Conservation (phyloP, 1,140 invertebrate genomes). For the Formica exsecta region DNA sequence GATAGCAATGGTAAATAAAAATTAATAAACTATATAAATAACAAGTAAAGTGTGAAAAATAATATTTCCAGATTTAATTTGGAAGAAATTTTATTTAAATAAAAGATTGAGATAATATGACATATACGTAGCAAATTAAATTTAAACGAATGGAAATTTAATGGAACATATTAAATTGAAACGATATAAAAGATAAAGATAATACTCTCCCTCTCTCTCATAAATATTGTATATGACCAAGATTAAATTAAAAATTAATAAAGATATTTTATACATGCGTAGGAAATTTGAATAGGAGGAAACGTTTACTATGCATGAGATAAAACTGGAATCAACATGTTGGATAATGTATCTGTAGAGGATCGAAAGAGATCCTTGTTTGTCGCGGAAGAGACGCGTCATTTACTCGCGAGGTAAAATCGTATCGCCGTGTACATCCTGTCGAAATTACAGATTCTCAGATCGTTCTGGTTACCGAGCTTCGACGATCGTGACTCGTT, state of each 20-base stretch:
- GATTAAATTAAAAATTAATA: not conserved
- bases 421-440: slow-evolving; percentile 37
- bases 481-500: slow-evolving; percentile 65
- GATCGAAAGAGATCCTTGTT: slow-evolving; percentile 25
- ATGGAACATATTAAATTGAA: not conserved
- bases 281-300: not conserved
- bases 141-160: not conserved
- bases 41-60: not conserved
- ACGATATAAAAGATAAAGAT: not conserved
- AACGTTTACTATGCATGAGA: not conserved
- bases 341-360: not conserved
- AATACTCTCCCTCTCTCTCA: too few species aligned
- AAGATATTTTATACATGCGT: not conserved
- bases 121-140: not conserved
- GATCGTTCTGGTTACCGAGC: slow-evolving; percentile 60
- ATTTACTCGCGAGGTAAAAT: slow-evolving; percentile 29
- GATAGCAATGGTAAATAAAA: not conserved
- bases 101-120: too few species aligned
- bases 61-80: not conserved
- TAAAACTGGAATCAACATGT: not conserved
- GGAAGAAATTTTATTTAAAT: not conserved
- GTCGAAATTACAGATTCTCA: slow-evolving; percentile 63
- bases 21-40: not conserved
- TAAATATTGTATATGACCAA: not conserved
- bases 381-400: slow-evolving; percentile 19